Conservation (phyloP, 1,140 invertebrate genomes). For the Drosophila mojavensis region DNA sequence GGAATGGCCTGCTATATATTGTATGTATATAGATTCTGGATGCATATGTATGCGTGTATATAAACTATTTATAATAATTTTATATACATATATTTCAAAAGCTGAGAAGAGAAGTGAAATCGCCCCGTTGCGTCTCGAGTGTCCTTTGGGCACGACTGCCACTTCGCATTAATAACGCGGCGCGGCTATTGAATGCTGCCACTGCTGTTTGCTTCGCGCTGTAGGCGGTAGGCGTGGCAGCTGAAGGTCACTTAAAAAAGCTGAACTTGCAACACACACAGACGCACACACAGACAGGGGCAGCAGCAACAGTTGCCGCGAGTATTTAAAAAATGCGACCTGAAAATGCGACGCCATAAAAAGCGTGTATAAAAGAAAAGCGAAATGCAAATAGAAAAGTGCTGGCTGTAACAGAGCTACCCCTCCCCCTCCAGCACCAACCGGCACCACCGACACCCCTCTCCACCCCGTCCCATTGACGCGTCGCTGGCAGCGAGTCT, state of each 20-base stretch:
- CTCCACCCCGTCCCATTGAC: not conserved
- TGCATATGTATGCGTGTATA: not conserved
- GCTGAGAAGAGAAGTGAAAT: not conserved
- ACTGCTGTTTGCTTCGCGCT: slow-evolving; percentile 15
- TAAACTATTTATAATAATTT: slow-evolving; percentile 61
- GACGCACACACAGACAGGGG: not conserved
- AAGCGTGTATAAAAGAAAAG: slow-evolving; percentile 72
- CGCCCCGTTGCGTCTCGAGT: slow-evolving; percentile 57
- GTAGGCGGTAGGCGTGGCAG: slow-evolving; percentile 32
- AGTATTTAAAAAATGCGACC: slow-evolving; percentile 57
- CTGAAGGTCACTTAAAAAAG: slow-evolving; percentile 73
- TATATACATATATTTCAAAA: not conserved
- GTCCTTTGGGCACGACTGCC: slow-evolving; percentile 35
- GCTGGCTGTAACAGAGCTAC: slow-evolving; percentile 15
- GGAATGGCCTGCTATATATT: not conserved
- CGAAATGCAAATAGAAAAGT: slow-evolving; percentile 78
- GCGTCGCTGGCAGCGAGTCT: slow-evolving; percentile 4
- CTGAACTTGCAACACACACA: not conserved
- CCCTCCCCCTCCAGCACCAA: not conserved
- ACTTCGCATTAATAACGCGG: slow-evolving; percentile 67
- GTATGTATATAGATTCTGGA: not conserved
- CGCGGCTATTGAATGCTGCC: slow-evolving; percentile 38
- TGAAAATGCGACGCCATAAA: slow-evolving; percentile 53
- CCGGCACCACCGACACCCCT: not conserved
- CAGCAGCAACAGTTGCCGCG: slow-evolving; percentile 61